Conservation (phyloP, 2,888 invertebrate species). For the Cryptus armator region DNA sequence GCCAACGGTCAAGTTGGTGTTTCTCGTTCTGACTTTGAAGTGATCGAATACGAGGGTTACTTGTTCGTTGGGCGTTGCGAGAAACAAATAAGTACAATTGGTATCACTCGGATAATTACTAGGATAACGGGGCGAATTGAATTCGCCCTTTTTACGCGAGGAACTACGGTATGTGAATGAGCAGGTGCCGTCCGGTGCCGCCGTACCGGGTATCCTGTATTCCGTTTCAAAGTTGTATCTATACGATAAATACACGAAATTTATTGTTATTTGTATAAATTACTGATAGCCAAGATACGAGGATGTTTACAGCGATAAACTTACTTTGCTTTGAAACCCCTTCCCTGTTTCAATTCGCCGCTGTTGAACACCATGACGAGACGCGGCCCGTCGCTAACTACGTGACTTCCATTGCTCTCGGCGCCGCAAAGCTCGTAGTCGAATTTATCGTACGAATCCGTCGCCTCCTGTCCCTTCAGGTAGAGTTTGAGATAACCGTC, state of each 20-base stretch:
- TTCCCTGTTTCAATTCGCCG: constrained; percentile 93
- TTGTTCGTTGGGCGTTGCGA: constrained; percentile 94
- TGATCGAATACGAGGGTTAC: constrained; percentile 96
- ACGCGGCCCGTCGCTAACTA: constrained; percentile 96
- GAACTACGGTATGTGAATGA: constrained; percentile 96
- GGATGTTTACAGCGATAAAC: constrained; percentile 36
- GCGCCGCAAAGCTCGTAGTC: constrained; percentile 97
- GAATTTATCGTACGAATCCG: constrained; percentile 96
- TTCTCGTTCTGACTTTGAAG: constrained; percentile 94
- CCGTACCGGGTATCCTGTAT: constrained; percentile 97
- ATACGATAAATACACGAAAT: constrained; percentile 23
- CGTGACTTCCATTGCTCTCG: constrained; percentile 90
- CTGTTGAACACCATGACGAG: constrained; percentile 98
- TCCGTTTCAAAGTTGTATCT: constrained; percentile 89
- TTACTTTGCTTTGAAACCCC: constrained; percentile 95
- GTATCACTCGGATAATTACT: constrained; percentile 98
- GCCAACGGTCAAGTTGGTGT: constrained; percentile 91
- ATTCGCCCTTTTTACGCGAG: constrained; percentile 94
- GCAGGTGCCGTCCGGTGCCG: constrained; percentile 96
- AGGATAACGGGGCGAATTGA: constrained; percentile 98
- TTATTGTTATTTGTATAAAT: constrained; percentile 11
- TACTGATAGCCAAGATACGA: neutral
- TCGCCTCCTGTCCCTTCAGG: constrained; percentile 96
- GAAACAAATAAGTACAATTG: constrained; percentile 96
- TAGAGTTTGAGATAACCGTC: constrained; percentile 97